Percentiles rank a stretch among this genome's conserved stretches.
Conservation (phyloP, 2,888 invertebrate genomes). For the Melitaea athalia region DNA sequence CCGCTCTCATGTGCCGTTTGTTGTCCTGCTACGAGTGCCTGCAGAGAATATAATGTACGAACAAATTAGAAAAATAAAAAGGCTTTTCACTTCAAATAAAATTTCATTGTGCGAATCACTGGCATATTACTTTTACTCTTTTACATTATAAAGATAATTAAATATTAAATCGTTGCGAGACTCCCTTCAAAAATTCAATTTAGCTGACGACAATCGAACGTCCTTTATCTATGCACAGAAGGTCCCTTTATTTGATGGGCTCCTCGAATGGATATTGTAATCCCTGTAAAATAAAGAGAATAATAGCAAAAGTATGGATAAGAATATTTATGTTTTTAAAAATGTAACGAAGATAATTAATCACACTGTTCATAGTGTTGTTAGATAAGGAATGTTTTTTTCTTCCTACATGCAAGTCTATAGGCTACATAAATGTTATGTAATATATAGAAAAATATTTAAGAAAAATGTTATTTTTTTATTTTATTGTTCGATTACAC, state of each 20-base stretch:
- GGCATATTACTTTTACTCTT: conserved; percentile 1
- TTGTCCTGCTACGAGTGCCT: conserved; percentile 37
- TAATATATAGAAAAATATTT: too few relatives aligned
- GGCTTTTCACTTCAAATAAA: conserved; percentile 4
- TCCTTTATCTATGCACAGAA: conserved; percentile 81
- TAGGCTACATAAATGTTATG: too few relatives aligned
- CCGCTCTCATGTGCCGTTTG: conserved; percentile 46
- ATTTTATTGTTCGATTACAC: too few relatives aligned
- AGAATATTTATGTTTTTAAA: conserved; percentile 17
- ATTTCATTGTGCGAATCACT: neutral
- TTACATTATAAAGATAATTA: conserved; percentile 29
- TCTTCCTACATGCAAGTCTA: neutral
- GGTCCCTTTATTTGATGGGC: conserved; percentile 79
- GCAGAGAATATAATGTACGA: conserved; percentile 28
- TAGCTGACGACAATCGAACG: conserved; percentile 72
- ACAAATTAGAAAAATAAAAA: conserved; percentile 34
- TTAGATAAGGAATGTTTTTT: neutral
- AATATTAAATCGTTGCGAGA: conserved; percentile 67
- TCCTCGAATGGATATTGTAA: conserved; percentile 62
- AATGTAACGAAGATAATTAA: neutral
- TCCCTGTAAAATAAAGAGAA: conserved; percentile 56
- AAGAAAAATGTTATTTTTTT: too few relatives aligned
- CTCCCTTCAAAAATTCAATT: conserved; percentile 78
- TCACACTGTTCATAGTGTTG: too few relatives aligned
- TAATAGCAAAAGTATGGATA: conserved; percentile 56